Percentiles rank a stretch among this genome's conserved stretches.
These are phyloP conservation scores for Matsumyia berberina DNA, from an alignment of 2,888 invertebrate species.

Conservation along the genomic window DNA sequence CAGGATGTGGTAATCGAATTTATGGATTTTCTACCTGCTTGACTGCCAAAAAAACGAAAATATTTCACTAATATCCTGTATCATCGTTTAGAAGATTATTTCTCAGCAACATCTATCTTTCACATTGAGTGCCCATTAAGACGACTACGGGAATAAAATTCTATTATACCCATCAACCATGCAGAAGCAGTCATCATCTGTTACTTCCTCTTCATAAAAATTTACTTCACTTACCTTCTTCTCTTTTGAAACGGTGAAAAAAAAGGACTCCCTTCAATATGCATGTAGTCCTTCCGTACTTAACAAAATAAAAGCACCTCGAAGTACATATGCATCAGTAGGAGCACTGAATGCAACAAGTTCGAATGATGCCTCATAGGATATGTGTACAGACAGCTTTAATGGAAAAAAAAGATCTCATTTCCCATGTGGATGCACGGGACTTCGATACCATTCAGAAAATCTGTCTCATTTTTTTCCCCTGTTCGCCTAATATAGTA, in stretches of 20 bases:
- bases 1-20: too few species aligned
- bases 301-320: conserved; percentile 6
- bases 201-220: neutral
- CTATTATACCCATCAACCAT: conserved; percentile 12
- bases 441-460: conserved; percentile 35
- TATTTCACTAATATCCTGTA: too few species aligned
- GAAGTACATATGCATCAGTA: neutral
- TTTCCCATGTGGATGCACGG: conserved; percentile 41
- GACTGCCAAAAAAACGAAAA: too few species aligned
- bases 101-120: too few species aligned
- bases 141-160: too few species aligned
- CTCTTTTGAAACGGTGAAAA: neutral
- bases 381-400: conserved; percentile 39
- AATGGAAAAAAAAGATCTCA: conserved; percentile 31
- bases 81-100: too few species aligned
- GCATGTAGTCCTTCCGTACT: conserved; percentile 14
- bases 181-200: neutral
- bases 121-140: too few species aligned
- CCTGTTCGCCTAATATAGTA: conserved; percentile 7
- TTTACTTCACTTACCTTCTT: neutral
- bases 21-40: too few species aligned
- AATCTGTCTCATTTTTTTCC: neutral
- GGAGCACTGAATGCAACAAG: conserved; percentile 28
- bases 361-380: conserved; percentile 18
- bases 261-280: conserved; percentile 3